These are phyloP conservation scores for Elephas maximus DNA, from an alignment of 2,113 vertebrate genomes.

Conservation along the genomic window DNA sequence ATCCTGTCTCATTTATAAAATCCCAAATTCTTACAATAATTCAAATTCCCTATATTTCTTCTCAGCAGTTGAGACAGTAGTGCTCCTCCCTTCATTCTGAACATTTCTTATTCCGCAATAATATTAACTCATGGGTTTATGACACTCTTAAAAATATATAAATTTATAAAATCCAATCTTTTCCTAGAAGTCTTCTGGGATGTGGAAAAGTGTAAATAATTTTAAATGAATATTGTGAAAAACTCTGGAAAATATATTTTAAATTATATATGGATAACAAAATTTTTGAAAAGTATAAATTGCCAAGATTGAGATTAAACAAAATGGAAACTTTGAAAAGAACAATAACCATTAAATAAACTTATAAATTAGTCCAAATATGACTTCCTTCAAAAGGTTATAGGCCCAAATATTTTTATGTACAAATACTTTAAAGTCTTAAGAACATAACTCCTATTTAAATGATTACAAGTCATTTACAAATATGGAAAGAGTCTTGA, in stretches of 20 bases:
- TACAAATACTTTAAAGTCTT: neutral
- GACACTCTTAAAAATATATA: neutral
- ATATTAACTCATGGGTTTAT: neutral
- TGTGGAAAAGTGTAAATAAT: neutral
- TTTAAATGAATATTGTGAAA: neutral
- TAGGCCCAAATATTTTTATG: neutral
- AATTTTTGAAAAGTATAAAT: conserved; percentile 18
- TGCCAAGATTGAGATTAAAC: neutral
- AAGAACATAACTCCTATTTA: neutral
- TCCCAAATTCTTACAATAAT: neutral
- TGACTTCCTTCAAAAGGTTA: neutral
- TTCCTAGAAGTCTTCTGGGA: neutral
- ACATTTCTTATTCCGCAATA: neutral
- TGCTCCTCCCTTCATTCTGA: neutral
- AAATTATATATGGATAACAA: neutral
- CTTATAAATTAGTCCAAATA: neutral
- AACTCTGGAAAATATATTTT: neutral
- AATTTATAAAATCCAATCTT: conserved; percentile 1
- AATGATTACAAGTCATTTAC: neutral
- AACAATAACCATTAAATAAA: neutral
- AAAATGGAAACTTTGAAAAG: conserved; percentile 18
- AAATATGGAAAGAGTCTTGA: neutral
- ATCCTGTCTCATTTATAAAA: conserved; percentile 19
- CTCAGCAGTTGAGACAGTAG: neutral
- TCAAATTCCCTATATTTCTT: neutral